A percentile compares a stretch with the other conserved stretches of the same genome.
These are phyloP conservation scores for Spodoptera picta DNA, from an alignment of 2,888 invertebrate species.

Conservation along the genomic window DNA sequence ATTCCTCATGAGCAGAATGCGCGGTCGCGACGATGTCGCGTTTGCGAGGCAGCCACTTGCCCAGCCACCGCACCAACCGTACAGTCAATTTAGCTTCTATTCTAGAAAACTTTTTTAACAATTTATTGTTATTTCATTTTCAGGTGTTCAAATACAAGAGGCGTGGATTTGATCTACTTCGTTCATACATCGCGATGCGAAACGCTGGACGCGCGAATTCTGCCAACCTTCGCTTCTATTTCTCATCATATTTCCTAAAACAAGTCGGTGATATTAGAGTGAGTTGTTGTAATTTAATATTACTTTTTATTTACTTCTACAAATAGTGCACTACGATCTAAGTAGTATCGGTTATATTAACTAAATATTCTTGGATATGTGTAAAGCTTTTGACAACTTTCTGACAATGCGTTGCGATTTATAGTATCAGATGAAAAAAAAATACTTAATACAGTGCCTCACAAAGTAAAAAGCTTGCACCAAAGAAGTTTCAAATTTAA, in stretches of 20 bases:
- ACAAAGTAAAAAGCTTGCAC: too few species aligned
- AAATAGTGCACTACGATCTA: too few species aligned
- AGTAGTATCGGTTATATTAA: background rate
- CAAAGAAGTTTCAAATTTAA: background rate
- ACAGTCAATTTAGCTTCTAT: too few species aligned
- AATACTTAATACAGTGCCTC: too few species aligned
- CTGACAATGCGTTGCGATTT: too few species aligned
- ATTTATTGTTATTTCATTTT: conserved; percentile 16
- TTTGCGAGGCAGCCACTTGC: too few species aligned
- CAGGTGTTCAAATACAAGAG: conserved; percentile 84
- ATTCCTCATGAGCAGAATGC: too few species aligned
- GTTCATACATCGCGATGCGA: conserved; percentile 69
- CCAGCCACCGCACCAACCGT: too few species aligned
- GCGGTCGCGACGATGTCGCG: too few species aligned
- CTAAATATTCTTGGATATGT: background rate
- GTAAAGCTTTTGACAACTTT: conserved; percentile 21
- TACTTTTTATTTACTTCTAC: too few species aligned
- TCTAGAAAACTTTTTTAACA: too few species aligned
- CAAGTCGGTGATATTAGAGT: conserved; percentile 84
- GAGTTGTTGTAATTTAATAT: conserved; percentile 40
- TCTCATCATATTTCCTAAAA: conserved; percentile 82
- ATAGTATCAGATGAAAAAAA: too few species aligned
- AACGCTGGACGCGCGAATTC: conserved; percentile 62
- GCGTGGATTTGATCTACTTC: conserved; percentile 75
- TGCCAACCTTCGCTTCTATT: conserved; percentile 79